Conservation (phyloP, 2,888 invertebrate species). For the Drosophila ustulata region DNA sequence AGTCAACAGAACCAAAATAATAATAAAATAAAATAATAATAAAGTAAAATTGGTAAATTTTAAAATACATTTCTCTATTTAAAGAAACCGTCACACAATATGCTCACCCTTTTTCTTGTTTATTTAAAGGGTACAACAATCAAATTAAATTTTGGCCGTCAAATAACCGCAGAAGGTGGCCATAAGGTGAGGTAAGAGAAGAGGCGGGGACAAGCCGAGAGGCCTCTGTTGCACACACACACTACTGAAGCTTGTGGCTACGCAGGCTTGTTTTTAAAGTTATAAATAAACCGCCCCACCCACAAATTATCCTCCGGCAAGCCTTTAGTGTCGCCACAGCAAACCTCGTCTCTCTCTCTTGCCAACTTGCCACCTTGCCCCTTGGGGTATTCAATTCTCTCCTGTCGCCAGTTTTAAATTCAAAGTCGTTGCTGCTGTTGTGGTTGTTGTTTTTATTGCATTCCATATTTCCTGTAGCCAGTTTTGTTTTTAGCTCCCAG, state of each 20-base stretch:
- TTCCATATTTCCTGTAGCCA: slow-evolving; percentile 48
- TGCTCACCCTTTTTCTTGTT: neutral
- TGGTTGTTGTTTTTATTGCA: slow-evolving; percentile 37
- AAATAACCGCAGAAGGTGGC: slow-evolving; percentile 19
- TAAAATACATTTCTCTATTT: too few relatives aligned
- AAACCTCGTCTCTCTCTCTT: neutral
- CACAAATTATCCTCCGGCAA: slow-evolving; percentile 51
- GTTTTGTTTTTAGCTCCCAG: slow-evolving; percentile 30
- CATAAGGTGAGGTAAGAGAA: neutral
- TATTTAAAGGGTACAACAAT: slow-evolving; percentile 29
- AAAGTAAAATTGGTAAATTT: too few relatives aligned
- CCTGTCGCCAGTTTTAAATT: slow-evolving; percentile 36
- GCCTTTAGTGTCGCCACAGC: slow-evolving; percentile 44
- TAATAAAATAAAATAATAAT: too few relatives aligned
- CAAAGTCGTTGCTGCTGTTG: slow-evolving; percentile 20
- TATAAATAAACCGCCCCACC: slow-evolving; percentile 56
- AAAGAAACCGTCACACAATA: neutral
- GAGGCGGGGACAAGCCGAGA: slow-evolving; percentile 8
- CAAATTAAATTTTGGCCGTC: slow-evolving; percentile 39
- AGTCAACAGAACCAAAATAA: too few relatives aligned
- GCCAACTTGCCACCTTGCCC: neutral
- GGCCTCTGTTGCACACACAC: slow-evolving; percentile 4
- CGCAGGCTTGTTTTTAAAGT: slow-evolving; percentile 40
- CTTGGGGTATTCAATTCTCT: neutral
- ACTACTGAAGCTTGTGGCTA: slow-evolving; percentile 25